A percentile compares a stretch with the other conserved stretches of the same genome.
Evolutionary conservation across 2,113 vertebrate genomes (phyloP).

Genomic region (Chloropsis hardwickii): DNA sequence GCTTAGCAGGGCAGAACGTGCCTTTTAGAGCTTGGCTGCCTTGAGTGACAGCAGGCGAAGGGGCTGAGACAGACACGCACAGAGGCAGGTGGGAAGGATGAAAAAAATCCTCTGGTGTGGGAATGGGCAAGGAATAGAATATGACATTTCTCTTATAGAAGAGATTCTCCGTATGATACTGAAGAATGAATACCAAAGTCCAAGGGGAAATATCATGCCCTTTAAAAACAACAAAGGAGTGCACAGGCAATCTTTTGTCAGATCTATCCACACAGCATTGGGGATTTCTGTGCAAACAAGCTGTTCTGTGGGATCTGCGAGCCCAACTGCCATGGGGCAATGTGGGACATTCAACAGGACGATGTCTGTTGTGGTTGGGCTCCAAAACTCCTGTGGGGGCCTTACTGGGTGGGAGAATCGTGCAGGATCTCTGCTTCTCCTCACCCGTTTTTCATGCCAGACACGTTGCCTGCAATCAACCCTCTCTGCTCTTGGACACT

Average conservation of each 20-base stretch:
- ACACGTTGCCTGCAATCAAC: background rate
- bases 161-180: constrained; percentile 28
- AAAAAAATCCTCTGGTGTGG: constrained; percentile 5
- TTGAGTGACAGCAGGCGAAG: constrained; percentile 16
- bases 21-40: constrained; percentile 48
- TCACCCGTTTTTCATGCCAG: background rate
- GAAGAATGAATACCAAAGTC: constrained; percentile 44
- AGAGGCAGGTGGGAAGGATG: constrained; percentile 32
- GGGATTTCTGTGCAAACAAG: constrained; percentile 22
- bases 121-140: constrained; percentile 18
- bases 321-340: background rate
- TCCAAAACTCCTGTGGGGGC: background rate
- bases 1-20: constrained; percentile 56
- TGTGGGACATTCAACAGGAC: background rate
- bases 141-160: constrained; percentile 57
- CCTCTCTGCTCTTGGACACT: background rate
- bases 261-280: background rate
- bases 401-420: background rate
- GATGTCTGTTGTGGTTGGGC: background rate
- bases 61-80: background rate
- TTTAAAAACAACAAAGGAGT: constrained; percentile 50
- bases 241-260: constrained; percentile 41
- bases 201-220: constrained; percentile 58
- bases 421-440: background rate
- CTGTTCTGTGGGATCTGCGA: background rate